Percentiles rank a stretch among this genome's conserved stretches.
Conservation (phyloP, 2,797 vertebrate genomes). For the Amblyraja radiata region DNA sequence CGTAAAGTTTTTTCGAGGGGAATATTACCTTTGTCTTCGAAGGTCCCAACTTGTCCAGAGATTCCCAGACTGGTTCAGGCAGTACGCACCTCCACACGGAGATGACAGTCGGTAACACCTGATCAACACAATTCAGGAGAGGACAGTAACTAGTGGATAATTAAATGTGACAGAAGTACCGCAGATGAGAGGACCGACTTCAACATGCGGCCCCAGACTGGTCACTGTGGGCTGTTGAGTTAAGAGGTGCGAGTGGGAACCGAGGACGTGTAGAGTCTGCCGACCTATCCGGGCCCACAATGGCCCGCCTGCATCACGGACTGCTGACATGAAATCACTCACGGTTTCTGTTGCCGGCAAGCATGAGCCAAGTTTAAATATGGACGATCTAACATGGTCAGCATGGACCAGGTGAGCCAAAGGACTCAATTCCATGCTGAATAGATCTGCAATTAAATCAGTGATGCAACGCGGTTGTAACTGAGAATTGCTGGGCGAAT, state of each 20-base stretch:
- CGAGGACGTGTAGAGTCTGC: neutral
- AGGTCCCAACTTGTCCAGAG: conserved; percentile 44
- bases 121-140: neutral
- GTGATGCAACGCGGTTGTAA: neutral
- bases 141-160: neutral
- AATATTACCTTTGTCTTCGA: conserved; percentile 46
- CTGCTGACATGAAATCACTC: neutral
- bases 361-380: neutral
- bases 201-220: neutral
- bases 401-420: too few relatives aligned
- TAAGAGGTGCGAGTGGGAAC: too few relatives aligned
- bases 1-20: neutral
- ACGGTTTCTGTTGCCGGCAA: neutral
- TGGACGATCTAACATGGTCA: neutral
- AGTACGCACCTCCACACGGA: conserved; percentile 43
- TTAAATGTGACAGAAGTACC: neutral
- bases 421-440: too few relatives aligned
- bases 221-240: too few relatives aligned
- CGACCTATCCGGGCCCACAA: neutral
- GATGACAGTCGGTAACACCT: conserved; percentile 7
- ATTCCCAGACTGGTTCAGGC: conserved; percentile 46
- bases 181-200: neutral
- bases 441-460: neutral
- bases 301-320: neutral
- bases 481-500: neutral